Conservation (phyloP, 1,140 invertebrate genomes). For the Drosophila paulistorum region DNA sequence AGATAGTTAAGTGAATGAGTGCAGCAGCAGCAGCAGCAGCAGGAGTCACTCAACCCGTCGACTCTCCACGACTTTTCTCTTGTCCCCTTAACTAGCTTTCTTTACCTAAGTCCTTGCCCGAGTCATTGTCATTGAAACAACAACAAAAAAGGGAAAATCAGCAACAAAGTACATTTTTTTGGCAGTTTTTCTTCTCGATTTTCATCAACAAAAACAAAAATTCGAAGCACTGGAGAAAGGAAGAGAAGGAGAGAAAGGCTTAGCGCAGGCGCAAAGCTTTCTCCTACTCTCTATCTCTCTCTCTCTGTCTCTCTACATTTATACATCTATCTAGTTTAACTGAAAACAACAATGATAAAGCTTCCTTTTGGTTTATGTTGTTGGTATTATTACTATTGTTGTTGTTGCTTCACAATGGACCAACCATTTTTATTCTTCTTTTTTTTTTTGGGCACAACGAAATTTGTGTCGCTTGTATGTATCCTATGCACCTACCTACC, state of each 20-base stretch:
- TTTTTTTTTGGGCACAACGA: slow-evolving; percentile 39
- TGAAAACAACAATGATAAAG: neutral
- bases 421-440: slow-evolving; percentile 37
- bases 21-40: no score
- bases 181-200: slow-evolving; percentile 22
- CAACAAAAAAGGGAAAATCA: slow-evolving; percentile 42
- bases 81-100: no score
- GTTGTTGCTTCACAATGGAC: neutral
- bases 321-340: slow-evolving; percentile 13
- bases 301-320: neutral
- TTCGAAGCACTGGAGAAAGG: neutral
- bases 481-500: slow-evolving; percentile 35
- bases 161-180: slow-evolving; percentile 30
- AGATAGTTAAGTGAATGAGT: neutral
- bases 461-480: slow-evolving; percentile 67
- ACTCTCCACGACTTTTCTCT: no score
- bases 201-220: slow-evolving; percentile 30
- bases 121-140: slow-evolving; percentile 43
- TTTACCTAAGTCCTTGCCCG: neutral
- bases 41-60: no score
- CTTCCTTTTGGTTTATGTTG: slow-evolving; percentile 14
- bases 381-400: slow-evolving; percentile 43
- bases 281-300: neutral
- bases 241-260: neutral
- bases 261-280: slow-evolving; percentile 35